These are phyloP conservation scores for Drosophila sucinea DNA, from an alignment of 1,140 invertebrate genomes.

Conservation along the genomic window DNA sequence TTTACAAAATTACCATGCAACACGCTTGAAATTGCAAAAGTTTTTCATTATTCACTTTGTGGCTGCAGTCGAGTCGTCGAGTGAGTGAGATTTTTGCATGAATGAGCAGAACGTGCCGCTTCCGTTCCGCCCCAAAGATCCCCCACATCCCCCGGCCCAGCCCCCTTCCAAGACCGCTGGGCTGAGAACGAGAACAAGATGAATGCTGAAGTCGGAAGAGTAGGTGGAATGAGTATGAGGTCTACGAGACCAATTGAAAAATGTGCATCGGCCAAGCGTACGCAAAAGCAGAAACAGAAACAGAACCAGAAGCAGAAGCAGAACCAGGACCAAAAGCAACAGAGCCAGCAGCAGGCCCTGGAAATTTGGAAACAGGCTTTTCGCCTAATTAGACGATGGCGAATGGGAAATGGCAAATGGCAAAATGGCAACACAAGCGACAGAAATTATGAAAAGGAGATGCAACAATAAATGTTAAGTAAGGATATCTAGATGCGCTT, in stretches of 20 bases:
- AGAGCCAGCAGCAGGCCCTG: conserved; percentile 43
- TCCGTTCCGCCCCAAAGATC: conserved; percentile 34
- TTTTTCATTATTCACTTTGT: conserved; percentile 82
- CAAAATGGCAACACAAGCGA: conserved; percentile 42
- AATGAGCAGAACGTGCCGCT: conserved; percentile 75
- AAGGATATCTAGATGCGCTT: not conserved
- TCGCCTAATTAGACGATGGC: conserved; percentile 75
- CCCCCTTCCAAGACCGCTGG: not conserved
- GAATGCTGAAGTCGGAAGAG: conserved; percentile 46
- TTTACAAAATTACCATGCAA: conserved; percentile 82
- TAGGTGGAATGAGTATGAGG: not conserved
- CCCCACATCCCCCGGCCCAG: not conserved
- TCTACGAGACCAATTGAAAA: conserved; percentile 76
- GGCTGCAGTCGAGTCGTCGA: conserved; percentile 78
- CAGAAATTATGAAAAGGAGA: conserved; percentile 52
- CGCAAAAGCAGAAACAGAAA: conserved; percentile 50
- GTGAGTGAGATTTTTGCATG: conserved; percentile 81
- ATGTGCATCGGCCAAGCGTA: conserved; percentile 70
- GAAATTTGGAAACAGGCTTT: conserved; percentile 76
- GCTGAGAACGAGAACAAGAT: conserved; percentile 58
- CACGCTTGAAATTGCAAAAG: conserved; percentile 81
- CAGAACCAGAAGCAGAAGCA: conserved; percentile 10
- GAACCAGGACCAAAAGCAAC: conserved; percentile 1
- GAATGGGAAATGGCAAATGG: conserved; percentile 32
- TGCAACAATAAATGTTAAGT: not conserved